Percentiles rank a stretch among this genome's conserved stretches.
phyloP scores from a whole-genome alignment of 1,140 invertebrate species.

The Teleogryllus occipitalis region DNA sequence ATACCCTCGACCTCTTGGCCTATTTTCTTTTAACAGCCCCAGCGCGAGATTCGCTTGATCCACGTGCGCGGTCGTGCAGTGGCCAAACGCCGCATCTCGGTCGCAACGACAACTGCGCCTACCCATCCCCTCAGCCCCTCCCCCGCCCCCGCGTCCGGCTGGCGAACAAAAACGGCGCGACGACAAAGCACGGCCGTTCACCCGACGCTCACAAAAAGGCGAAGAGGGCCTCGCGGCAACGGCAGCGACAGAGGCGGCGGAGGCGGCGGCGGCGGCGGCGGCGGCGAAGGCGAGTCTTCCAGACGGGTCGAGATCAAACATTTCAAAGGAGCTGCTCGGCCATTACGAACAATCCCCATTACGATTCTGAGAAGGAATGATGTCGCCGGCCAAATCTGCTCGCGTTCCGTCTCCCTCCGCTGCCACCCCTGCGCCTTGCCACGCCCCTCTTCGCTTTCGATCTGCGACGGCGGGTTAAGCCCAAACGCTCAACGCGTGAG shows the following conservation, averaged over 20 bases:
- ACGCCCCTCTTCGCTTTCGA: neutral
- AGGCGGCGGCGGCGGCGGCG: no score
- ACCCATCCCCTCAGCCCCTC: neutral
- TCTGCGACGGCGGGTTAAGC: no score
- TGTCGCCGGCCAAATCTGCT: neutral
- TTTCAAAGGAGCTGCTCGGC: neutral
- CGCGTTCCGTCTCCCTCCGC: neutral
- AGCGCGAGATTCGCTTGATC: no score
- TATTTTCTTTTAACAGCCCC: no score
- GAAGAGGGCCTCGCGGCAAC: neutral
- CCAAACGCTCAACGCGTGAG: no score
- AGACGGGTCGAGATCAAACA: neutral
- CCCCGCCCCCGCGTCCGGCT: no score
- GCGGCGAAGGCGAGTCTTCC: neutral
- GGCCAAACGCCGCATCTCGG: no score
- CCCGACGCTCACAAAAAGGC: neutral
- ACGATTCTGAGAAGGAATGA: neutral
- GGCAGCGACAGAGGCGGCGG: no score
- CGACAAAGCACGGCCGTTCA: slow-evolving; percentile 2
- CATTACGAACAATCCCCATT: slow-evolving; percentile 1
- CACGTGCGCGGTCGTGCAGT: no score
- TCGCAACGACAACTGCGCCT: no score
- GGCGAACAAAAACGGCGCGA: neutral
- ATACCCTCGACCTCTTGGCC: no score
- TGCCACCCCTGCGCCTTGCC: neutral